These are phyloP conservation scores for Drosophila bipectinata DNA, from an alignment of 1,140 invertebrate genomes.

Conservation along the genomic window DNA sequence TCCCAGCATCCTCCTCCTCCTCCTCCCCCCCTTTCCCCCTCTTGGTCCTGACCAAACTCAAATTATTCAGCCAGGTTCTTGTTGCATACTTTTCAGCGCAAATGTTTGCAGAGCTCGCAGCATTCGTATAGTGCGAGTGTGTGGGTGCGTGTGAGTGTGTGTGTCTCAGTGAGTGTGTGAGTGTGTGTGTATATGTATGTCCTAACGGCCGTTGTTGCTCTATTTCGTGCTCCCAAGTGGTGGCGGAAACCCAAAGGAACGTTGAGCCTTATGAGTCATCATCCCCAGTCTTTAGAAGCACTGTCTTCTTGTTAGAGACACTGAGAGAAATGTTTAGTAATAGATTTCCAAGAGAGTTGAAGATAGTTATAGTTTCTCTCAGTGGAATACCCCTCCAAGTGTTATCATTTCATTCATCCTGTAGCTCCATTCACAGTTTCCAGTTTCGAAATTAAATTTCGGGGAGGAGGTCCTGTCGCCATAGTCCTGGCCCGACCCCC, in stretches of 20 bases:
- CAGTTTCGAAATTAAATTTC: constrained; percentile 70
- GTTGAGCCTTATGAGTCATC: constrained; percentile 60
- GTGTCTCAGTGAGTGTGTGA: constrained; percentile 34
- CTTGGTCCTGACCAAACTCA: constrained; percentile 56
- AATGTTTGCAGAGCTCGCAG: constrained; percentile 72
- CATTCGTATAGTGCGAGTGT: constrained; percentile 41
- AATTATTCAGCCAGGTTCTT: constrained; percentile 78
- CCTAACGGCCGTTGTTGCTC: constrained; percentile 44
- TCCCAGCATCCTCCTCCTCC: not conserved
- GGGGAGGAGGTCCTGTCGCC: constrained; percentile 3
- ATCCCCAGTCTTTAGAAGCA: constrained; percentile 26
- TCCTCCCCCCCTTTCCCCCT: not conserved
- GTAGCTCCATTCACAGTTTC: constrained; percentile 56
- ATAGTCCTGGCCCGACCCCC: not conserved
- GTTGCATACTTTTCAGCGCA: constrained; percentile 78
- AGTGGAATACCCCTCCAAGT: constrained; percentile 3
- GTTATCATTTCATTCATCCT: constrained; percentile 17
- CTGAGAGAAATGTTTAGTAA: not conserved
- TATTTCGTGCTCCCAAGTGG: constrained; percentile 46
- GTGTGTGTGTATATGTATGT: constrained; percentile 31
- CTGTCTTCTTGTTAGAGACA: not conserved
- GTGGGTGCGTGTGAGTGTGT: constrained; percentile 22
- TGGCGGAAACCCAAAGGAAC: constrained; percentile 12
- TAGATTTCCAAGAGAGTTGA: not conserved
- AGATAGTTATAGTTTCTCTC: not conserved